These are phyloP conservation scores for Polylopha cassiicola DNA, from an alignment of 2,888 invertebrate species.

Conservation along the genomic window DNA sequence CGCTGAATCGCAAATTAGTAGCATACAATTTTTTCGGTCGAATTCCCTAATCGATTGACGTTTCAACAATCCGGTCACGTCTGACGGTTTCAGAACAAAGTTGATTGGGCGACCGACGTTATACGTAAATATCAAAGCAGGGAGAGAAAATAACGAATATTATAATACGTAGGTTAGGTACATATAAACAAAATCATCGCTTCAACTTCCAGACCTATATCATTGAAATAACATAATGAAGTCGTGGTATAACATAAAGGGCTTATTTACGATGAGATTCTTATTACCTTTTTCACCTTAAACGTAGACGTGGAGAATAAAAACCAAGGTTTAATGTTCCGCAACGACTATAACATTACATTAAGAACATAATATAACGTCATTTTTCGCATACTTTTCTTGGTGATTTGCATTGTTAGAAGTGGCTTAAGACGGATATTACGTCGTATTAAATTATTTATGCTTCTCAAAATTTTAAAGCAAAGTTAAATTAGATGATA, in stretches of 20 bases:
- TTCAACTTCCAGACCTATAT: constrained; percentile 41
- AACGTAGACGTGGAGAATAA: constrained; percentile 45
- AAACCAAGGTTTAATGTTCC: constrained; percentile 50
- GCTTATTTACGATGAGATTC: constrained; percentile 51
- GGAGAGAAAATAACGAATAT: constrained; percentile 2
- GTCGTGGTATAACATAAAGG: constrained; percentile 52
- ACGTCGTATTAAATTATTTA: constrained; percentile 7
- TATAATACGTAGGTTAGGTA: constrained; percentile 1
- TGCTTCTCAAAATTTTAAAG: constrained; percentile 5
- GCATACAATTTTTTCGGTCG: constrained; percentile 21
- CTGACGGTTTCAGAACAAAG: constrained; percentile 3
- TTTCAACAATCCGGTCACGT: constrained; percentile 20
- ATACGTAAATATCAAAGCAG: constrained; percentile 1
- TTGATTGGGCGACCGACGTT: constrained; percentile 14
- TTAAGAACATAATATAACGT: constrained; percentile 32
- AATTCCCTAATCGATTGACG: constrained; percentile 10
- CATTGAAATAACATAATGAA: constrained; percentile 52
- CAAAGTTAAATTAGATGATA: constrained; percentile 3
- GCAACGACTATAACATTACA: constrained; percentile 34
- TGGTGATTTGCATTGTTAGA: constrained; percentile 33
- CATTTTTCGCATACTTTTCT: constrained; percentile 41
- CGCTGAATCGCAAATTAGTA: constrained; percentile 45
- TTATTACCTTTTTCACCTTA: constrained; percentile 53
- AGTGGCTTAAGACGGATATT: constrained; percentile 6
- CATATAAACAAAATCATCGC: constrained; percentile 28